Base-by-base conservation (phyloP, 1,140 invertebrate species). In the Pseudoatta argentina region DNA sequence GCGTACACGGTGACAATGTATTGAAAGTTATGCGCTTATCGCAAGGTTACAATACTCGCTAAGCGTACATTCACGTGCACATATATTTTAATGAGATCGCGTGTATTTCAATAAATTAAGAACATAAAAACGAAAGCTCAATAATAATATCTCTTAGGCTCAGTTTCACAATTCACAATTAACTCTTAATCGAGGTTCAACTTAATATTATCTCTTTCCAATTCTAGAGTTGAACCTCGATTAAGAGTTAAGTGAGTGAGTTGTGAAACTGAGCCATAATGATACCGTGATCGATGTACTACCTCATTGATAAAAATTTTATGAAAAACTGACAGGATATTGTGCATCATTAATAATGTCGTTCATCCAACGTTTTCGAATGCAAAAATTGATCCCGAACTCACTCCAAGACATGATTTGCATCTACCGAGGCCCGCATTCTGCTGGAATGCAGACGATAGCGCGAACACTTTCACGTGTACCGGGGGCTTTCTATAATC, bases 401-500 rank as follows among this genome's bases (percentile, higher is more conserved):
- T 34, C 39, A 34, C 39, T 72, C 8, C 66, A 16, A 39, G 67
- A 73, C 79, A 73, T 30, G 55, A 83, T 83, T 83, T 83, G 57
- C 57, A 48, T 69, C 24, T 30, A 21, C 16, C 18, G 21, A 14
- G 48, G 7, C 88, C 34, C 69, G 75, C 57, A 77, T 79, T 88
- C 86, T 53, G 34, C 4, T 21, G 82, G 87, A 92, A 91, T 90
- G 86, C 78, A 82, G 61, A 63, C 72, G 91, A 90, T 85, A 82
- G 55, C 30, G 34, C 34, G 24, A 10, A 51, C 85, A 90, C 91
- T 92, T 92, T 92, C 91, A 86, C 91, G 85, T 66, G 64, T 24
- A 83, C 34, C 69, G 34, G 51, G 77, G 85, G 86, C 91, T 93
- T 91, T 92, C 91, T 91, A 89, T 16, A 69, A 88, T 83, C 88